Base-by-base conservation (phyloP, 1,140 invertebrate species). In the Caenorhabditis latens region DNA sequence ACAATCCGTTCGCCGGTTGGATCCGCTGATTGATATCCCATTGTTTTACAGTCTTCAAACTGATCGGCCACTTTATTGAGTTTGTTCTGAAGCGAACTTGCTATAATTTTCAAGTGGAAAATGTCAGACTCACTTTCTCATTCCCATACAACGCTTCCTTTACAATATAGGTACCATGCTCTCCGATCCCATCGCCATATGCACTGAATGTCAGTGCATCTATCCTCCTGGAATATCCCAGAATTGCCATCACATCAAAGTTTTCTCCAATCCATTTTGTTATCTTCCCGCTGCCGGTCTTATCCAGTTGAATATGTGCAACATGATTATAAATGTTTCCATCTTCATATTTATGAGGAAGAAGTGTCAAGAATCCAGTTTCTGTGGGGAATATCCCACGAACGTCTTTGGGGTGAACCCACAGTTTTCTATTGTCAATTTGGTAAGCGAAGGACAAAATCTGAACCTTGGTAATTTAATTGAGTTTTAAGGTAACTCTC, bases 301-400 rank as follows among this genome's bases (percentile, higher is more conserved):
- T 86, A 9, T 84, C 58, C 4, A 89, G 16, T n/a, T 75, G 24
- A 13, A 89, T 71, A 63, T 85, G 86, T 9, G 89, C 89, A 19
- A 90, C 58, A 43, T 90, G 89, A 14, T 84, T 88, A 75, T 89
- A 90, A 43, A 88, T 90, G 55, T 90, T 88, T n/a, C 88, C 86
- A 58, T 90, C 89, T 21, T 83, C 32, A 55, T 87, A 55, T 14
- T 43, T 21, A 24, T 83, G 84, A 3, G 89, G 89, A 7, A 90
- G 55, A 24, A 90, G 43, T 4, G 83, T 83, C 65, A 90, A 88
- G 50, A 89, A 89, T 43, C 75, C 88, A 6, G n/a, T 83, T n/a
- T 84, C 63, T 7, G 88, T 87, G 16, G 50, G 32, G 46, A 65
- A 43, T 4, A 86, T 53, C 16, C 19, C 50, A 11, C 79, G 16